Evolutionary conservation across 2,797 vertebrate species (phyloP).

Genomic region (Malurus leucopterus): DNA sequence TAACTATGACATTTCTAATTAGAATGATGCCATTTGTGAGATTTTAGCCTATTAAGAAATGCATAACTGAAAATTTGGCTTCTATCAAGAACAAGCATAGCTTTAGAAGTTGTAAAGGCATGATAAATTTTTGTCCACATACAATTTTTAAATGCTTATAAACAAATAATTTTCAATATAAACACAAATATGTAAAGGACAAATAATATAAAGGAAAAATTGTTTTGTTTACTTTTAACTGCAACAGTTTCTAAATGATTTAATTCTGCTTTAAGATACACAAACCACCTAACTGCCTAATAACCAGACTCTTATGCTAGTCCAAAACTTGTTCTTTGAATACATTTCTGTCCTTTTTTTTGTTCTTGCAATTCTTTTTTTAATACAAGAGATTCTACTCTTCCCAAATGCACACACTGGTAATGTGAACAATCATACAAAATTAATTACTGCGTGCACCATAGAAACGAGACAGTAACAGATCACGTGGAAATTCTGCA

Average conservation of each 20-base stretch:
- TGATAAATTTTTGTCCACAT: neutral
- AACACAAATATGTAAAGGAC: neutral
- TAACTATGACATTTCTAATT: neutral
- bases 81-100: neutral
- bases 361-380: neutral
- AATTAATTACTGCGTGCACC: neutral
- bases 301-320: neutral
- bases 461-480: neutral
- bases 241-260: neutral
- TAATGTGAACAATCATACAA: neutral
- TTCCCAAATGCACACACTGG: neutral
- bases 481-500: neutral
- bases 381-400: neutral
- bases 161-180: neutral
- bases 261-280: neutral
- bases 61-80: neutral
- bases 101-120: neutral
- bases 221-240: neutral
- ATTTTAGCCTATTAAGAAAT: neutral
- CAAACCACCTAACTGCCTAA: neutral
- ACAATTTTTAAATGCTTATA: neutral
- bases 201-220: neutral
- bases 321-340: neutral
- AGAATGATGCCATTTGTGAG: neutral
- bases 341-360: neutral